A percentile compares a stretch with the other conserved stretches of the same genome.
Conservation (phyloP, 2,888 invertebrate species). For the Escarpia spicata region DNA sequence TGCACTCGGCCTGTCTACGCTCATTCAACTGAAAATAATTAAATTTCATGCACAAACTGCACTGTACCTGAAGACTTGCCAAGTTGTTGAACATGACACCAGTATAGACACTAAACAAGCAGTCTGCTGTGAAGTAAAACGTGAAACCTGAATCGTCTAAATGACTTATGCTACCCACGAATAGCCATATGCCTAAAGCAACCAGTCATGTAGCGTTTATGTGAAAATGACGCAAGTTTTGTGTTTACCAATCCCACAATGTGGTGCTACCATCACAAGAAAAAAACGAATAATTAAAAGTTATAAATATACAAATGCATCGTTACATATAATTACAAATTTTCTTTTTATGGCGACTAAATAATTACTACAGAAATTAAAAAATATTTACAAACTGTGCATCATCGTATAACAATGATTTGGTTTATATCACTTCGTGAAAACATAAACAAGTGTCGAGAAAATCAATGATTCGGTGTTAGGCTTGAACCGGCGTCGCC, state of each 20-base stretch:
- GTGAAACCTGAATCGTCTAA: neutral
- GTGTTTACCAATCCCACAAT: neutral
- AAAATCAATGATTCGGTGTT: too few relatives aligned
- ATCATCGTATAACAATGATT: too few relatives aligned
- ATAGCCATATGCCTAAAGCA: neutral
- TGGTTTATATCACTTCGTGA: too few relatives aligned
- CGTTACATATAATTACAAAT: too few relatives aligned
- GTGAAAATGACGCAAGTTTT: neutral
- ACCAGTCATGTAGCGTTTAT: too few relatives aligned
- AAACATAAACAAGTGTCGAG: too few relatives aligned
- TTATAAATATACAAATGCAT: too few relatives aligned
- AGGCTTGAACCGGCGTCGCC: too few relatives aligned
- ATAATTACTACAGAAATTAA: too few relatives aligned
- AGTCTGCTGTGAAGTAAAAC: neutral
- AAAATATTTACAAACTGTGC: too few relatives aligned
- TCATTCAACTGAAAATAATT: neutral
- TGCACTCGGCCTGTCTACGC: neutral
- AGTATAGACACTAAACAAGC: neutral
- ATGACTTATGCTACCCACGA: neutral
- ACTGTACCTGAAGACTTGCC: neutral
- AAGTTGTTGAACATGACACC: neutral
- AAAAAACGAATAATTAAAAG: neutral
- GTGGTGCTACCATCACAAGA: neutral
- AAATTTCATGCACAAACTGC: neutral
- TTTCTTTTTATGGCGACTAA: too few relatives aligned